These are phyloP conservation scores for Monarcha castaneiventris DNA, from an alignment of 2,113 vertebrate genomes.

Conservation along the genomic window DNA sequence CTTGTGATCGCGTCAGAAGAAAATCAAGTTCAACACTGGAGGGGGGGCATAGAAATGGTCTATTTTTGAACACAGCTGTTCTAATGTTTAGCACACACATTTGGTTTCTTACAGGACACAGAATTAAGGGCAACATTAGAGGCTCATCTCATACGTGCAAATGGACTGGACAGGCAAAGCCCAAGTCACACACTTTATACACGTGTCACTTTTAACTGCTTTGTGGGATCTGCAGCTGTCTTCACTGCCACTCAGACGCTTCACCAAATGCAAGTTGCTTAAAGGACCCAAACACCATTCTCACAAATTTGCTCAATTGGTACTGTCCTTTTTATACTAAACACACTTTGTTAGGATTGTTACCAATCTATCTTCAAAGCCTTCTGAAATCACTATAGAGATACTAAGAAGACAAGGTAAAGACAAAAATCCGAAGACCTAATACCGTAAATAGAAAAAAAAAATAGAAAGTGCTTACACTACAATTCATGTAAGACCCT, in stretches of 20 bases:
- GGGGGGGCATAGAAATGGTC: neutral
- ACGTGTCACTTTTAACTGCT: neutral
- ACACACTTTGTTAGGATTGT: neutral
- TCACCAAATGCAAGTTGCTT: neutral
- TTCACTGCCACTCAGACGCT: neutral
- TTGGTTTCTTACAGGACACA: neutral
- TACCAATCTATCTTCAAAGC: neutral
- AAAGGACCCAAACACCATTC: neutral
- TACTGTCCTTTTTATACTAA: neutral
- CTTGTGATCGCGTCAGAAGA: constrained; percentile 62
- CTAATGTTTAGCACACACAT: constrained; percentile 31
- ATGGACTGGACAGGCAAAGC: neutral
- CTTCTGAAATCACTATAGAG: neutral
- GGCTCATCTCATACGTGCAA: neutral
- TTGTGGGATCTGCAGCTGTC: neutral
- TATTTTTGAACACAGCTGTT: constrained; percentile 62
- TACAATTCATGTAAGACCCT: neutral
- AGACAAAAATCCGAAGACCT: neutral
- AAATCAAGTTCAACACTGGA: constrained; percentile 62
- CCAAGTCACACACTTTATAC: neutral
- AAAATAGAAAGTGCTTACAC: neutral
- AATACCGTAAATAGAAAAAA: neutral
- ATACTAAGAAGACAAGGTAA: neutral
- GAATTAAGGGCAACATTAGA: neutral
- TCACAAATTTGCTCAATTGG: neutral